phyloP scores from a whole-genome alignment of 1,140 invertebrate species.

The Thalassaphorura encarpata region DNA sequence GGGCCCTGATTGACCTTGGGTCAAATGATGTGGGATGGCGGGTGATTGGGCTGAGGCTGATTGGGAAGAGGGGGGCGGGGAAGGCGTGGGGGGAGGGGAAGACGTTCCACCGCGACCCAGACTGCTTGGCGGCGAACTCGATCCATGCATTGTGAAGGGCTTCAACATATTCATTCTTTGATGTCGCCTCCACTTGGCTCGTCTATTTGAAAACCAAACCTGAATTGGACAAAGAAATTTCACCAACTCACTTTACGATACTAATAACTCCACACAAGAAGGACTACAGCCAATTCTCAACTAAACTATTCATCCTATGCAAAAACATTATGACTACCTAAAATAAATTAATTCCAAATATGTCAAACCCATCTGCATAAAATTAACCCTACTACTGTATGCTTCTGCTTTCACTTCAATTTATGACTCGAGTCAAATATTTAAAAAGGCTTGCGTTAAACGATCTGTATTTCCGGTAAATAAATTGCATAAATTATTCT shows the following conservation, averaged over 20 bases:
- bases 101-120: constrained; percentile 31
- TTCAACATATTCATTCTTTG: constrained; percentile 87
- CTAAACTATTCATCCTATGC: too few species aligned
- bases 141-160: constrained; percentile 48
- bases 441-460: too few species aligned
- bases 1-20: constrained; percentile 30
- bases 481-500: too few species aligned
- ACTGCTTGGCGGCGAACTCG: constrained; percentile 28
- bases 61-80: constrained; percentile 35
- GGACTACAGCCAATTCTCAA: background rate
- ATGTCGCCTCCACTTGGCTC: constrained; percentile 91
- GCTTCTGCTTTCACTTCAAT: too few species aligned
- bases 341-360: background rate
- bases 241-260: constrained; percentile 21
- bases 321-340: background rate
- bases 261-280: background rate
- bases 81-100: constrained; percentile 33
- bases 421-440: too few species aligned
- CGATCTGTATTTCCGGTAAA: too few species aligned
- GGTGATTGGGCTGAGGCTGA: constrained; percentile 34
- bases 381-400: too few species aligned
- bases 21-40: constrained; percentile 19
- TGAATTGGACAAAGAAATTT: constrained; percentile 42
- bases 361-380: background rate
- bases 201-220: constrained; percentile 99